A percentile compares a stretch with the other conserved stretches of the same genome.
These are phyloP conservation scores for Channa striata DNA, from an alignment of 2,797 vertebrate genomes.

Conservation along the genomic window DNA sequence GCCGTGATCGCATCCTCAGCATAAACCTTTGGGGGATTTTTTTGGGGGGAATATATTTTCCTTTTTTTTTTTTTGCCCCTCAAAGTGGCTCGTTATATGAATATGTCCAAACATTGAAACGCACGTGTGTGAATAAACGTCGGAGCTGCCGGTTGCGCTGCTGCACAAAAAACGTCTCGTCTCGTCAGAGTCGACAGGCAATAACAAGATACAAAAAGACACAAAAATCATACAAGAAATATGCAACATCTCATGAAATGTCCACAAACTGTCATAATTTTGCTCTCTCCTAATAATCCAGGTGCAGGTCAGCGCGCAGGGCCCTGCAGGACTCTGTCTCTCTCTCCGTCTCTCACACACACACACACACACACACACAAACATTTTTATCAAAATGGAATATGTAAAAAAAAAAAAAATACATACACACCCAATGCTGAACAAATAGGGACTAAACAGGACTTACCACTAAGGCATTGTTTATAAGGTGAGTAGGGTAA, in stretches of 20 bases:
- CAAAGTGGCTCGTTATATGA: neutral
- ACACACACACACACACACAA: constrained; percentile 25
- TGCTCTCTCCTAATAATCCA: constrained; percentile 9
- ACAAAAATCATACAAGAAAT: constrained; percentile 6
- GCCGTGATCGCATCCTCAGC: neutral
- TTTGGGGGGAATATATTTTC: no score
- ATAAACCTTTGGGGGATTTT: no score
- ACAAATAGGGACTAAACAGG: constrained; percentile 77
- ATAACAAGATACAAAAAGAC: constrained; percentile 4
- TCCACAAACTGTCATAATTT: constrained; percentile 6
- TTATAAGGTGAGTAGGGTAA: constrained; percentile 86
- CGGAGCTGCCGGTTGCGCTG: constrained; percentile 6
- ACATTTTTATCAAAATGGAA: constrained; percentile 43
- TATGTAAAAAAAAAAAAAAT: constrained; percentile 15
- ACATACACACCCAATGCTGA: constrained; percentile 73
- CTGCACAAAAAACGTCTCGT: neutral
- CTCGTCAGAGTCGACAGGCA: neutral
- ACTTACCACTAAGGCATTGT: constrained; percentile 87
- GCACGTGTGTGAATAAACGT: neutral
- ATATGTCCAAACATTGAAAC: constrained; percentile 8
- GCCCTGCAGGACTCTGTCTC: constrained; percentile 27
- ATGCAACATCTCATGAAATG: constrained; percentile 27
- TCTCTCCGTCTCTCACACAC: neutral
- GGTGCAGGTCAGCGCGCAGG: constrained; percentile 32
- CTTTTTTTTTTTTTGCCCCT: no score